Evolutionary conservation across 2,797 vertebrate genomes (phyloP), one percentile per base, ranked within the genome.

Genomic region (Rhabdomys pumilio): DNA sequence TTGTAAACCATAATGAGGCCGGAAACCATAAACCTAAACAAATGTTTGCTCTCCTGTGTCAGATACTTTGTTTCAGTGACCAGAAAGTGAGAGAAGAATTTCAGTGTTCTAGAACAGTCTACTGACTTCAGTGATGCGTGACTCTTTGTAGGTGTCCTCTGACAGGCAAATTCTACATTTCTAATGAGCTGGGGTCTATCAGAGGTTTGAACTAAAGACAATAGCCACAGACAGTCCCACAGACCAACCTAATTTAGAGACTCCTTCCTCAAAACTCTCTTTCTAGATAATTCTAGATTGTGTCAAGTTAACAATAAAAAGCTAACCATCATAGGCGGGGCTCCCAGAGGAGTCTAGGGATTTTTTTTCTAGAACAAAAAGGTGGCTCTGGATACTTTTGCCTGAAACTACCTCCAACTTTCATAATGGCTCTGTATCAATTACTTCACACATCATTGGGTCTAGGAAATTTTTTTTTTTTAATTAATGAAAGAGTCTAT

Each of bases 401-500:
- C 3, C 57, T 53, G 47, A 2, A 29, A 38, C 9, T 0, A 12
- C 38, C 22, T 38, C 82, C 24, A 75, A 0, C 31, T 17, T 59
- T 47, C 50, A 47, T 19, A 17, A 57, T 24, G 38, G 47, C 41
- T 6, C n/a, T 0, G 0, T 7, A 13, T 31, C 4, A 2, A 1
- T 26, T 0, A 0, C 50, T 81, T 44, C 12, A 38, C 38, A 38
- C 26, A 19, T 0, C 91, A 50, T 24, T 19, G 65, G 86, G 17
- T 14, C 67, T 2, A 61, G 50, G 24, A 67, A 24, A 29, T 6
- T 22, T 41, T 79, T 31, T 55, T 41, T 67, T 22, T n/a, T 38
- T 44, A 50, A 59, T 76, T 50, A n/a, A 84, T 81, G 4, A 65
- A 85, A 89, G 12, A 59, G 14, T 24, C 47, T 53, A 65, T 47